Base-by-base conservation (phyloP, 2,888 invertebrate genomes). In the Spodoptera exigua region DNA sequence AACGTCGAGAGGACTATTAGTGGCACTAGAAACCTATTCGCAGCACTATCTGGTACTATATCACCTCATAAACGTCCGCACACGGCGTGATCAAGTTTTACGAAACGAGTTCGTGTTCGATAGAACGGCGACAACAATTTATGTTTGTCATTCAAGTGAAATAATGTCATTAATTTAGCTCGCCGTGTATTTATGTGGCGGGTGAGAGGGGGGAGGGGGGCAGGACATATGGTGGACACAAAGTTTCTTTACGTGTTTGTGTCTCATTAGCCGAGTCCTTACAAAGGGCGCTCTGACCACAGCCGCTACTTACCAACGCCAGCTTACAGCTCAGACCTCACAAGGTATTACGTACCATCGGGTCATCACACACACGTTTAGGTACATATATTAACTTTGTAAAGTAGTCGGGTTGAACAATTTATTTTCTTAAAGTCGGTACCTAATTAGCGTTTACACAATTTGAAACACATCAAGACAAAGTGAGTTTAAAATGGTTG, bases 181-280 rank as follows among this genome's bases (percentile, higher is more conserved):
- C 5, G 27, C 9, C 27, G 27, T 7, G 27, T 27, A 27, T 27
- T 27, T 27, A 27, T 27, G 27, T 27, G 27, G 27, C 27, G 27
- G 4, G 27, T 21, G n/a, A n/a, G n/a, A n/a, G n/a, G n/a, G n/a
- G n/a, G n/a, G n/a, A n/a, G n/a, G n/a, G n/a, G n/a, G n/a, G n/a
- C n/a, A n/a, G n/a, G n/a, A n/a, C n/a, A n/a, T n/a, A n/a, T n/a
- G 14, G 40, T 40, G 40, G 16, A 21, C 35, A 36, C 18, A 48
- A 36, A 37, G 12, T 11, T 27, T 16, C 13, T 40, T 27, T 44
- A 52, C 14, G 16, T 35, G 53, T 46, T 54, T 51, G 68, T 41
- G 65, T 43, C 51, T 69, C 70, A 69, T 69, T 69, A 69, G 48
- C 36, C 32, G 35, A 53, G 47, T 55, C 43, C 1, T 13, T 41